Evolutionary conservation across 2,888 invertebrate genomes (phyloP), one percentile per base, ranked within the genome.

Genomic region (Bimastos eiseni): DNA sequence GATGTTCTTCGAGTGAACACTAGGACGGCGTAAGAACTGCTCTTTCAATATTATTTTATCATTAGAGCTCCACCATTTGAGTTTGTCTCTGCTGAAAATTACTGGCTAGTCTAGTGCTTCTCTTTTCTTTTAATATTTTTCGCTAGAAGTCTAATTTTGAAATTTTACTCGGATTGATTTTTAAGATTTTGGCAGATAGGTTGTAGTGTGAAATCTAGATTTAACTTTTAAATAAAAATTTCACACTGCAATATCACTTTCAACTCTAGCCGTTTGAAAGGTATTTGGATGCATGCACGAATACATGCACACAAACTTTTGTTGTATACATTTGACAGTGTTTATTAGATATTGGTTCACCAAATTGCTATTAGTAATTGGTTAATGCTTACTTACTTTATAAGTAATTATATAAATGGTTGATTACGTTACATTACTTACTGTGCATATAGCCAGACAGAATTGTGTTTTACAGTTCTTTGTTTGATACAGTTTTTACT

Each of bases 1-100:
- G 86, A 86, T 37, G 86, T 86, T 17, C 86, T 86, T 36, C 5
- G 86, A 34, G 86, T 86, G 4, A 86, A 86, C 37, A 86, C 86
- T 8, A 24, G 36, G 37, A 86, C 86, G 24, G 37, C 36, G 86
- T 86, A 36, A 86, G 86, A 36, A 36, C 36, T 24, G 34, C 3
- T 33, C 2, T 24, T 91, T 17, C 0, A 11, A 90, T 15, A 17
- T 2, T 17, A 44, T 44, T 44, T 44, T 17, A 44, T 38, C 44
- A 44, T 44, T 44, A 44, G 44, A 44, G 44, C 19, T n/a, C n/a
- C n/a, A 44, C 44, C 19, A 13, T 6, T 44, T 55, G 55, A 55
- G 4, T 70, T 70, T 70, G n/a, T n/a, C n/a, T 70, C 49, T 11
- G n/a, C 30, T 70, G 30, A n/a, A n/a, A 15, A 8, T 70, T 70